These are phyloP conservation scores for Agrilus mali DNA, from an alignment of 2,888 invertebrate species.

Conservation along the genomic window DNA sequence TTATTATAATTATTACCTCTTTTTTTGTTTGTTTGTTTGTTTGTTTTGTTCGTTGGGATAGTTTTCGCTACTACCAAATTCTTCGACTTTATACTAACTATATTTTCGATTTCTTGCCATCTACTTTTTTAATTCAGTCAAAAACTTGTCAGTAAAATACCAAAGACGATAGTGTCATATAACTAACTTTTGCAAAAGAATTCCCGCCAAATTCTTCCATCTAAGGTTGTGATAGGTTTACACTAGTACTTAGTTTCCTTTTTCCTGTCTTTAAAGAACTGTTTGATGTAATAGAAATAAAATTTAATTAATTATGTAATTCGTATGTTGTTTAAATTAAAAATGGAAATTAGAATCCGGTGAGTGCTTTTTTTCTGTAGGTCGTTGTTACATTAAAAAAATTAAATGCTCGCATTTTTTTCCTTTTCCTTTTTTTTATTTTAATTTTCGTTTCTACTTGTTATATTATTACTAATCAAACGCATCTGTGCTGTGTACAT, in stretches of 20 bases:
- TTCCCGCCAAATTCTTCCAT: slow-evolving; percentile 36
- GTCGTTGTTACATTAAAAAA: too few species aligned
- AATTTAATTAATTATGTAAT: too few species aligned
- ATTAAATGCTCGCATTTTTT: neutral
- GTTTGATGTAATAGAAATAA: too few species aligned
- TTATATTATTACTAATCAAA: neutral
- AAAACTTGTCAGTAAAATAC: slow-evolving; percentile 29
- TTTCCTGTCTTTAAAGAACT: slow-evolving; percentile 3
- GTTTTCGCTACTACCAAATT: slow-evolving; percentile 8
- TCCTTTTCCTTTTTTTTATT: neutral
- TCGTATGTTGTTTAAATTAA: too few species aligned
- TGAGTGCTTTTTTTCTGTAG: too few species aligned
- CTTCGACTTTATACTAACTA: slow-evolving; percentile 15
- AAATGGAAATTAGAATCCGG: too few species aligned
- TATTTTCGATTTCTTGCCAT: slow-evolving; percentile 19
- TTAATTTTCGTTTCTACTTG: neutral
- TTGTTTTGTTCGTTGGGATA: slow-evolving; percentile 7
- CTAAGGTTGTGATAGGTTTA: slow-evolving; percentile 35
- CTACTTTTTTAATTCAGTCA: slow-evolving; percentile 18
- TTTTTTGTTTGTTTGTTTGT: slow-evolving; percentile 18
- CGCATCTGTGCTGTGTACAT: slow-evolving; percentile 1
- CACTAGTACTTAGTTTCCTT: slow-evolving; percentile 24
- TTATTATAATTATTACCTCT: slow-evolving; percentile 18
- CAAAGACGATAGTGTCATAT: slow-evolving; percentile 35
- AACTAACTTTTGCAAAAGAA: slow-evolving; percentile 14